These are phyloP conservation scores for Macrophya annulata DNA, from an alignment of 2,888 invertebrate species.

Conservation along the genomic window DNA sequence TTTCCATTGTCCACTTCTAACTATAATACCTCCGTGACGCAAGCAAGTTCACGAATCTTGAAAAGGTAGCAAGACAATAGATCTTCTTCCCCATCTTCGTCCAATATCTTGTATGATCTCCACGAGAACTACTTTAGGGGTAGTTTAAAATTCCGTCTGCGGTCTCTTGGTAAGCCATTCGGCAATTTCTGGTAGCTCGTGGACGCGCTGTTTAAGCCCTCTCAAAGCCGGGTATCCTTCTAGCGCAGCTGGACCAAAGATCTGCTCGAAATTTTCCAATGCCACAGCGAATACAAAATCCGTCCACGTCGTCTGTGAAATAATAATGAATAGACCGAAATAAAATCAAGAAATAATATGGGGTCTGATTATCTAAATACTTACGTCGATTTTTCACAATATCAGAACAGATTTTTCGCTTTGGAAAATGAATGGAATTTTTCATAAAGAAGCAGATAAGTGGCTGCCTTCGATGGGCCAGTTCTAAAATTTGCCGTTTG, in stretches of 20 bases:
- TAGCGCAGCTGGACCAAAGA: constrained; percentile 81
- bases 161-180: constrained; percentile 82
- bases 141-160: constrained; percentile 81
- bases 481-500: no score
- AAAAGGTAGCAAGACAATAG: constrained; percentile 28
- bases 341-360: neutral
- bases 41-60: constrained; percentile 4
- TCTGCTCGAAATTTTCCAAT: constrained; percentile 81
- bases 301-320: constrained; percentile 82
- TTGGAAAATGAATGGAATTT: no score
- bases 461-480: no score
- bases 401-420: no score
- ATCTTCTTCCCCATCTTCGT: constrained; percentile 6
- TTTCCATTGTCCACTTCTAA: neutral
- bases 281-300: constrained; percentile 83
- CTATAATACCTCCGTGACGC: constrained; percentile 2
- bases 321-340: neutral
- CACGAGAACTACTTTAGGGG: constrained; percentile 24
- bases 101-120: constrained; percentile 11
- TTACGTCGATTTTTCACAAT: no score
- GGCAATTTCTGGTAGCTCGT: constrained; percentile 81
- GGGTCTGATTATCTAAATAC: no score
- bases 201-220: constrained; percentile 81
- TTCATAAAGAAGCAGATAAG: no score
- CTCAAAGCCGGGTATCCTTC: constrained; percentile 81